Conservation (phyloP, 2,113 vertebrate species). For the Apus apus region DNA sequence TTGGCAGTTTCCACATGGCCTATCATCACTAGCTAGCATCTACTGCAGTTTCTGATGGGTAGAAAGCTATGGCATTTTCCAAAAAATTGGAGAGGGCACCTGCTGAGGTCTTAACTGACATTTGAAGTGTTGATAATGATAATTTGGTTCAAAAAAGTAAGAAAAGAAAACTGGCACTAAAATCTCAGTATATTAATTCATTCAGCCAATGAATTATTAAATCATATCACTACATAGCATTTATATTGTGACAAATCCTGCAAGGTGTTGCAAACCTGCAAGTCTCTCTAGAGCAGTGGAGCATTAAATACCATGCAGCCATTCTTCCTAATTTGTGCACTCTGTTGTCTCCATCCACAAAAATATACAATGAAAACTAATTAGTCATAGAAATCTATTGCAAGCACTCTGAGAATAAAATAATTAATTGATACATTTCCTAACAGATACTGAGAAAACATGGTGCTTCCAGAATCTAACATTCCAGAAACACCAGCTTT, state of each 20-base stretch:
- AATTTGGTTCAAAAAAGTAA: constrained; percentile 49
- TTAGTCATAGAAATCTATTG: background rate
- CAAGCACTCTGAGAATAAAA: background rate
- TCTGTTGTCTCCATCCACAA: background rate
- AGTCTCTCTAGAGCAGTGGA: background rate
- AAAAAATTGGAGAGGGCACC: background rate
- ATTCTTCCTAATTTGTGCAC: background rate
- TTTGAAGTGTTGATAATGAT: background rate
- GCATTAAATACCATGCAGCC: background rate
- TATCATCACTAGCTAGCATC: background rate
- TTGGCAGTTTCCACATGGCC: background rate
- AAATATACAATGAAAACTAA: background rate
- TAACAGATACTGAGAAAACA: background rate
- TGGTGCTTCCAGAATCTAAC: background rate
- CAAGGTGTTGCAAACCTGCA: background rate
- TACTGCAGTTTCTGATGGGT: constrained; percentile 3
- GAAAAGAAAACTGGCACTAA: background rate
- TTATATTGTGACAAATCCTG: background rate
- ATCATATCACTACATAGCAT: background rate
- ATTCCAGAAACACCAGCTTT: background rate
- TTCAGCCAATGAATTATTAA: background rate
- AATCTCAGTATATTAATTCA: background rate
- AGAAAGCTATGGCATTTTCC: background rate
- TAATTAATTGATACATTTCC: background rate
- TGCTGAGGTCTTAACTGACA: constrained; percentile 11